Base-by-base conservation (phyloP, 2,113 vertebrate species). In the Ornithorhynchus anatinus region DNA sequence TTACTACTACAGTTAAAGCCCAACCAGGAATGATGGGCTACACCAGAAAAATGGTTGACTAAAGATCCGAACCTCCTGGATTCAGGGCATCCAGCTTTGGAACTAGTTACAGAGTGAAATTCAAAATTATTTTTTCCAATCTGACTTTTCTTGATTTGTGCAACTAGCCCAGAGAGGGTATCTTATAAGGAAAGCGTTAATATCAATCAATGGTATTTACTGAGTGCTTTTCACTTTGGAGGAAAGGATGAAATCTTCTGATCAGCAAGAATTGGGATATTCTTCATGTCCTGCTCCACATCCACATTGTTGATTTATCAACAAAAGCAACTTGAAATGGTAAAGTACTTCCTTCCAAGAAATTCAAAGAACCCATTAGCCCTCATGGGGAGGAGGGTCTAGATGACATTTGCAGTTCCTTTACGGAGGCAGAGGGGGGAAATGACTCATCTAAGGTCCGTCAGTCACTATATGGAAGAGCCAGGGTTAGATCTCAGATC, bases 51-150 rank as follows among this genome's bases (percentile, higher is more conserved):
- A n/a, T n/a, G n/a, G n/a, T 29, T 73, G 14, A 59, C 23, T 48
- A 22, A 25, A 16, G 7, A 9, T 27, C 45, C 17, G 7, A 48
- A 48, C 14, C 11, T 10, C 20, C 32, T 61, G 9, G 22, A 56
- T 42, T 22, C 6, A 71, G 45, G 67, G 59, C 2, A 27, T 59
- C 66, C 27, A n/a, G 32, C 66, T 74, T 69, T 53, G 31, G 8
- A 43, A 61, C 32, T 79, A 65, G 36, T 36, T 76, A 70, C 70
- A 72, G 62, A 32, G 27, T 23, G 59, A 50, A 5, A 5, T 56
- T 68, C 36, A 59, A n/a, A n/a, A n/a, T n/a, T n/a, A n/a, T 54
- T 36, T 44, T 33, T 60, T 48, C 32, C 19, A 40, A 9, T n/a
- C 40, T 20, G 19, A 45, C 27, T 62, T 69, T 63, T 44, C 52